These are phyloP conservation scores for Gambelia wislizenii DNA, from an alignment of 2,797 vertebrate species.

Conservation along the genomic window DNA sequence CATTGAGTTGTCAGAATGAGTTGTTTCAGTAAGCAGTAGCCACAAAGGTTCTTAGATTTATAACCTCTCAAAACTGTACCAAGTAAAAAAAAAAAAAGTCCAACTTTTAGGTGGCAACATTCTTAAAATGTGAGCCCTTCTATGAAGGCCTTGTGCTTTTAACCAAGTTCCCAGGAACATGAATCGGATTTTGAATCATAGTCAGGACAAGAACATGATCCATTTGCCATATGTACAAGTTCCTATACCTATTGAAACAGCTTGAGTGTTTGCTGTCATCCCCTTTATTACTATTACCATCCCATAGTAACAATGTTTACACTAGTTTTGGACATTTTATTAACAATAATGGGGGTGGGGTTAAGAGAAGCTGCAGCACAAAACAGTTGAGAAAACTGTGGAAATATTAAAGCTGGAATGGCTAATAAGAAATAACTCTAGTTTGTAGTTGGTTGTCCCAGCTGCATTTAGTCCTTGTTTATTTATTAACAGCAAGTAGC, in stretches of 20 bases:
- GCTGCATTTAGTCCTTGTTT: neutral
- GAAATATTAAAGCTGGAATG: neutral
- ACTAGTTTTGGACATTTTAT: neutral
- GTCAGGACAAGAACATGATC: neutral
- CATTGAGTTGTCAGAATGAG: neutral
- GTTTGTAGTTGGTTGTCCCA: neutral
- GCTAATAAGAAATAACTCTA: neutral
- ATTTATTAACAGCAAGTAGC: neutral
- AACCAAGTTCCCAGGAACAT: neutral
- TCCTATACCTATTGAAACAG: too few species aligned
- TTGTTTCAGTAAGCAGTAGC: neutral
- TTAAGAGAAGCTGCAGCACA: neutral
- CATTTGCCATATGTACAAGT: neutral
- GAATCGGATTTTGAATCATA: neutral
- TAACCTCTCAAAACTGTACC: neutral
- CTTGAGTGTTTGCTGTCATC: neutral
- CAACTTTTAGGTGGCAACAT: neutral
- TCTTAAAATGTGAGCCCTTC: neutral
- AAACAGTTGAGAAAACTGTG: neutral
- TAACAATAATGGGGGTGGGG: neutral
- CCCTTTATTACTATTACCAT: neutral
- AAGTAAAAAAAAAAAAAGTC: neutral
- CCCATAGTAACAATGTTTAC: neutral
- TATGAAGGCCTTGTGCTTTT: neutral
- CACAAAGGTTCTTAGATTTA: neutral